phyloP scores from a whole-genome alignment of 1,140 invertebrate genomes.

The Lutraria rhynchaena region DNA sequence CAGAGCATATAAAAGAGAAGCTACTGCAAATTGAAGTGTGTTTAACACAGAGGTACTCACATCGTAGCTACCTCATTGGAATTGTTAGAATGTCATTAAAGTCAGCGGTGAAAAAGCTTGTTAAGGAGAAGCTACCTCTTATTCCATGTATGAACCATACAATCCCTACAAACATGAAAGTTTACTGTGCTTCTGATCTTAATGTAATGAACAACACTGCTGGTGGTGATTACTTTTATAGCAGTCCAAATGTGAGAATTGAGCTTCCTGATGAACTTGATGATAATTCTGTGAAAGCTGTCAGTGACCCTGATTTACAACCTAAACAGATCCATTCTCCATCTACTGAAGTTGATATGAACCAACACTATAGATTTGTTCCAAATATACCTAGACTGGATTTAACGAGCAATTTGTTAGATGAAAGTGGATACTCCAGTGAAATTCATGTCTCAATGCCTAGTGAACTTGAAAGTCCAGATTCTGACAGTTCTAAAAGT shows the following conservation, averaged over 20 bases:
- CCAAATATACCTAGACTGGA: conserved; percentile 52
- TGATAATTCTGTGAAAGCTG: conserved; percentile 57
- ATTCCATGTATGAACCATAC: conserved; percentile 78
- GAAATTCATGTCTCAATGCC: conserved; percentile 53
- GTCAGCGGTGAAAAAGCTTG: conserved; percentile 74
- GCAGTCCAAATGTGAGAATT: conserved; percentile 67
- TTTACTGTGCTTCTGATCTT: conserved; percentile 74
- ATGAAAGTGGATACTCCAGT: conserved; percentile 53
- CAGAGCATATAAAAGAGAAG: conserved; percentile 66
- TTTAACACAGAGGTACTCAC: conserved; percentile 77
- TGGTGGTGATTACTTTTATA: conserved; percentile 64
- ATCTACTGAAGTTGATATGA: conserved; percentile 50
- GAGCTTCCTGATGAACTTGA: conserved; percentile 60
- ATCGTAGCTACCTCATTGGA: conserved; percentile 74
- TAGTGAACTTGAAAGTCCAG: conserved; percentile 55
- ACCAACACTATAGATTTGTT: conserved; percentile 4
- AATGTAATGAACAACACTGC: conserved; percentile 61
- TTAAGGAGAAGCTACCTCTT: conserved; percentile 75
- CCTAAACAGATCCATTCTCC: conserved; percentile 24
- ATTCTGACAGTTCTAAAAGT: conserved; percentile 43
- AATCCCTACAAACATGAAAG: conserved; percentile 77
- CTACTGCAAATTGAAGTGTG: conserved; percentile 76
- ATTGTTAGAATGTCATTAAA: conserved; percentile 74
- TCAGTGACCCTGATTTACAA: conserved; percentile 67
- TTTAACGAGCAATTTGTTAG: conserved; percentile 18